phyloP scores from a whole-genome alignment of 2,888 invertebrate species.

The Tryphoninae sp. region DNA sequence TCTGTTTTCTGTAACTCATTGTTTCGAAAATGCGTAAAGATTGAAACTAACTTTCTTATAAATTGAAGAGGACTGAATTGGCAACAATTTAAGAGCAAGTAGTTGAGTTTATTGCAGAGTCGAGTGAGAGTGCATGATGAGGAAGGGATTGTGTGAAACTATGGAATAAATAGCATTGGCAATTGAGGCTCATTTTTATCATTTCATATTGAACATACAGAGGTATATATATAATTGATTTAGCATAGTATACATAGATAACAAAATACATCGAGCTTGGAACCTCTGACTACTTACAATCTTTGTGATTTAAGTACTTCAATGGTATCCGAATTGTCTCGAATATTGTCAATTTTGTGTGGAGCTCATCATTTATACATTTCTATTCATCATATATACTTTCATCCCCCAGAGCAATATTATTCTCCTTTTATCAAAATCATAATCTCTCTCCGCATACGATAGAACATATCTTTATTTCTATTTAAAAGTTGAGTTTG shows the following conservation, averaged over 20 bases:
- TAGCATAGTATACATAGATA: constrained; percentile 46
- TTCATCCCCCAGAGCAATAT: neutral
- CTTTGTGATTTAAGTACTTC: constrained; percentile 63
- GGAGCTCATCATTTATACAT: constrained; percentile 1
- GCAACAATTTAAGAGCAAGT: too few relatives aligned
- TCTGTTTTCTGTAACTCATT: neutral
- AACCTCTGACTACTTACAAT: constrained; percentile 59
- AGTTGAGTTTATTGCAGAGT: neutral
- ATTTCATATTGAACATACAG: neutral
- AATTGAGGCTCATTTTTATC: neutral
- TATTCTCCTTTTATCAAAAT: neutral
- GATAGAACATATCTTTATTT: neutral
- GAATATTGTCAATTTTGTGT: constrained; percentile 45
- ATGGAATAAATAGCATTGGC: neutral
- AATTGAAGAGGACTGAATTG: too few relatives aligned
- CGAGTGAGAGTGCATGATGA: neutral
- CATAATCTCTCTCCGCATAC: constrained; percentile 2
- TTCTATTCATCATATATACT: neutral
- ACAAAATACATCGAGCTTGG: constrained; percentile 59
- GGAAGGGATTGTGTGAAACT: neutral
- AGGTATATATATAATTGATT: neutral
- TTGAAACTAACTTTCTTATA: neutral
- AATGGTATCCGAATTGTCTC: constrained; percentile 52
- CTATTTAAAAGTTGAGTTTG: neutral
- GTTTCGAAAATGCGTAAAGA: neutral